Conservation (phyloP, 2,797 vertebrate species). For the Scomberomorus guttatus region DNA sequence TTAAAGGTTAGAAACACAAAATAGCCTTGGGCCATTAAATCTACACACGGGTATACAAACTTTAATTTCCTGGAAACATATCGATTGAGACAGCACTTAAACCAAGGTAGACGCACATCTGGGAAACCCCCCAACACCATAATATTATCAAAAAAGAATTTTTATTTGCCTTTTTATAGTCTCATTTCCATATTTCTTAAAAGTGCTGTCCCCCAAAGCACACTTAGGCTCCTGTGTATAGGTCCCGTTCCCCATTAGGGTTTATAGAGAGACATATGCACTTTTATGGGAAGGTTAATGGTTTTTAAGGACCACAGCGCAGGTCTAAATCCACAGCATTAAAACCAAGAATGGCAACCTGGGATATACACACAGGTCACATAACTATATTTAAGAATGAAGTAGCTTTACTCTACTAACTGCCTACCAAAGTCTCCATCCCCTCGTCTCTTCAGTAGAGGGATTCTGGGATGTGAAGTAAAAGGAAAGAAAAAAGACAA, state of each 20-base stretch:
- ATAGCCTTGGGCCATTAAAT: conserved; percentile 43
- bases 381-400: conserved; percentile 45
- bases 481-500: conserved; percentile 40
- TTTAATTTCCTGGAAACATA: conserved; percentile 55
- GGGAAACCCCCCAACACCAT: conserved; percentile 30
- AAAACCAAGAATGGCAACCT: conserved; percentile 70
- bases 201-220: conserved; percentile 63
- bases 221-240: conserved; percentile 69
- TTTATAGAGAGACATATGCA: conserved; percentile 86
- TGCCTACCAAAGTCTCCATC: conserved; percentile 4
- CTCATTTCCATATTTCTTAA: conserved; percentile 77
- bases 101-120: conserved; percentile 25
- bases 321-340: conserved; percentile 80
- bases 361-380: conserved; percentile 62
- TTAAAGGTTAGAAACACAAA: conserved; percentile 39
- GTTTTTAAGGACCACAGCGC: conserved; percentile 81
- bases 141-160: conserved; percentile 60
- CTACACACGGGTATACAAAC: conserved; percentile 46
- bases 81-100: conserved; percentile 60
- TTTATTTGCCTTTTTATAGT: conserved; percentile 79
- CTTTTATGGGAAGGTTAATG: conserved; percentile 87
- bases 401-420: conserved; percentile 26
- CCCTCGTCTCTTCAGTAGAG: conserved; percentile 12
- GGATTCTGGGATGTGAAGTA: conserved; percentile 39
- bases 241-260: conserved; percentile 78